Evolutionary conservation across 2,113 vertebrate genomes (phyloP), one percentile per base, ranked within the genome.

Genomic region (Myrmecophaga tridactyla): DNA sequence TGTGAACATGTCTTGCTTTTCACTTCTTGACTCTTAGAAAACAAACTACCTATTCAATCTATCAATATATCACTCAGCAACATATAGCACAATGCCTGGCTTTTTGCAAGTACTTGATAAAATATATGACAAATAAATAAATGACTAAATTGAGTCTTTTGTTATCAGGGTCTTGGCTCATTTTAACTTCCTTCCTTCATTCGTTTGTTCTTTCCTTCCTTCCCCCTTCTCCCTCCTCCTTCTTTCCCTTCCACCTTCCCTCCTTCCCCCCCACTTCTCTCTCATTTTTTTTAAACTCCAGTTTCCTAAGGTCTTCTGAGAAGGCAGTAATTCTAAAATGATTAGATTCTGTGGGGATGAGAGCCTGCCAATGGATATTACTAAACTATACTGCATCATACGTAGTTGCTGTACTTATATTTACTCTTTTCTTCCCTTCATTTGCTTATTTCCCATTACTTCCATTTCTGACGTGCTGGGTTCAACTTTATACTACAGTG

Each of bases 251-350:
- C n/a, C n/a, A n/a, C n/a, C n/a, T n/a, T n/a, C n/a, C n/a, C n/a
- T n/a, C n/a, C 46, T 48, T 48, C 46, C 46, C 11, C 11, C 46
- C 46, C 11, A 9, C 46, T 48, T 60, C 34, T 53, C 25, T 78
- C 51, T n/a, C 12, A 2, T 5, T 41, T 53, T 65, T 36, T 72
- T 90, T 56, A 15, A 60, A 78, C 29, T 88, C 14, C 21, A 70
- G 13, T 63, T 72, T 93, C 93, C 72, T 93, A 56, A 89, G 13
- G 31, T 65, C 53, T 89, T 94, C 48, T 92, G 39, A 82, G 25
- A 27, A 27, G 8, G 77, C n/a, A 82, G 6, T 29, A 90, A 69
- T 90, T 77, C 62, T 56, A 4, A 39, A 72, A 39, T 65, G 13
- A 65, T 25, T 20, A 88, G 46, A n/a, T n/a, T 94, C 23, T 77